phyloP scores from a whole-genome alignment of 2,113 vertebrate species.

The Chionodraco myersi region DNA sequence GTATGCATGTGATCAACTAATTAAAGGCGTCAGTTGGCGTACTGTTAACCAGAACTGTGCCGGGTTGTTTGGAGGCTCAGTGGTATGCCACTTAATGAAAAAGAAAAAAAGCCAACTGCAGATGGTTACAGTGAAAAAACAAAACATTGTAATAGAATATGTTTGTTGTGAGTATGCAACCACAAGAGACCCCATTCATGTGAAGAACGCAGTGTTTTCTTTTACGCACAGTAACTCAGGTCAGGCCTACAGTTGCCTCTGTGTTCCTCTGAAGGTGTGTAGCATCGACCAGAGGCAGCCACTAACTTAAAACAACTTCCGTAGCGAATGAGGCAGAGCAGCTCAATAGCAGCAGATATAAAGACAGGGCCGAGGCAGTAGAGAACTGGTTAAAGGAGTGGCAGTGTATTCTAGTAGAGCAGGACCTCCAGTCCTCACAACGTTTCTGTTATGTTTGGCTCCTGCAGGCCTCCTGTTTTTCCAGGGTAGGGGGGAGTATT shows the following conservation, averaged over 20 bases:
- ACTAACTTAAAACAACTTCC: conserved; percentile 78
- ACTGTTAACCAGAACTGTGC: conserved; percentile 72
- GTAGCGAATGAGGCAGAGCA: conserved; percentile 48
- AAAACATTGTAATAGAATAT: conserved; percentile 76
- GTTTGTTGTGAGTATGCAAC: conserved; percentile 72
- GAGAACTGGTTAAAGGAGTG: conserved; percentile 66
- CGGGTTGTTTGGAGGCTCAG: conserved; percentile 69
- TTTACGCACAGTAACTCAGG: conserved; percentile 62
- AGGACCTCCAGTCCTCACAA: conserved; percentile 58
- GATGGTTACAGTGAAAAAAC: conserved; percentile 69
- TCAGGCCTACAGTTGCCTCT: conserved; percentile 71
- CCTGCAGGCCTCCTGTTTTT: conserved; percentile 79
- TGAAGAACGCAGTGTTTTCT: conserved; percentile 59
- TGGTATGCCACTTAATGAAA: conserved; percentile 66
- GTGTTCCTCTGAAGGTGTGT: conserved; percentile 64
- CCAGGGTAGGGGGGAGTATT: conserved; percentile 77
- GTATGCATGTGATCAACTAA: conserved; percentile 78
- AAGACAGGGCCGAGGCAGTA: conserved; percentile 63
- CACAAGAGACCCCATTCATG: conserved; percentile 78
- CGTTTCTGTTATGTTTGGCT: conserved; percentile 80
- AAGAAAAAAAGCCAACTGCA: conserved; percentile 49
- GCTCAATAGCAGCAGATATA: conserved; percentile 56
- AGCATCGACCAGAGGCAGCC: conserved; percentile 47
- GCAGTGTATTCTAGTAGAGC: conserved; percentile 71
- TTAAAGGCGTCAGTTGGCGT: conserved; percentile 69